Base-by-base conservation (phyloP, 2,888 invertebrate species). In the Subacronicta megacephala region DNA sequence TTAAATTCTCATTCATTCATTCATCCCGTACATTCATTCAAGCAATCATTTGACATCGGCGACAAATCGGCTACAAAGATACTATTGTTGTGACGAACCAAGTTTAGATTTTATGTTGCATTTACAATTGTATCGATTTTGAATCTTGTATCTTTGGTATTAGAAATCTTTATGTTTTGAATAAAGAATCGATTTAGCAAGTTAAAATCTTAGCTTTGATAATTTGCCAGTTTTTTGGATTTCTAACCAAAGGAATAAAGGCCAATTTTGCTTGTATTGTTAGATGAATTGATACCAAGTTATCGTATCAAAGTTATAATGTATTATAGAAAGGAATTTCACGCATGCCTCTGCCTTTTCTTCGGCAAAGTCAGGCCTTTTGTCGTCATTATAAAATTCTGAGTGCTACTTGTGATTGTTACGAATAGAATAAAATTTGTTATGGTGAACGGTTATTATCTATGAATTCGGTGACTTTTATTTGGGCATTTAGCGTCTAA, bases 1-100 rank as follows among this genome's bases (percentile, higher is more conserved):
- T 78, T 81, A 76, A 72, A 74, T 61, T 73, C 69, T 76, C 75
- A 77, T 76, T 78, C 80, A 77, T 76, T 78, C 80, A 76, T 78
- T 78, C 83, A 76, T 77, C 26, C 72, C 81, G 80, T 82, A 84
- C 84, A 77, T 80, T 80, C 83, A 87, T 81, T 79, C 79, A 80
- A 56, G 68, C 77, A 77, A 76, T 81, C 85, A 82, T 90, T 90
- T 87, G 89, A 89, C 86, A 88, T 86, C 87, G 87, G 90, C 90
- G 90, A 90, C 91, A 92, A 92, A 92, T 91, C 88, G 86, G 77
- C 83, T 87, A 69, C 68, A 71, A 80, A 83, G 73, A 73, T 55
- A 50, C 78, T 57, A 65, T 84, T 83, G 82, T 80, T 60, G 56
- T 18, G 40, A 41, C 33, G 6, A 7, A 50, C 53, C 37, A 65